Conservation (phyloP, 2,888 invertebrate species). For the Adelognathus sp. region DNA sequence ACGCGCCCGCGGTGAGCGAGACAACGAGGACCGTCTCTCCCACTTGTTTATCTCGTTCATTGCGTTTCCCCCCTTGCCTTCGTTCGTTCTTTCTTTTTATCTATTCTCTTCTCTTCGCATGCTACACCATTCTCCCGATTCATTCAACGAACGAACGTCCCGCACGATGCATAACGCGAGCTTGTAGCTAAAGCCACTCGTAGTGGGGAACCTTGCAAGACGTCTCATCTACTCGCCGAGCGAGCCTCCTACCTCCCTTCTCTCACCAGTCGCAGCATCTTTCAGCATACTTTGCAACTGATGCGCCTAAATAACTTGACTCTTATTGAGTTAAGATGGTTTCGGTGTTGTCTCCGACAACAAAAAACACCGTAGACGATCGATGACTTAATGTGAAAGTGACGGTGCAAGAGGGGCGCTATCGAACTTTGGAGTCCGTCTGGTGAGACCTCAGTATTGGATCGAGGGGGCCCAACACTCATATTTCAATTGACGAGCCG, state of each 20-base stretch:
- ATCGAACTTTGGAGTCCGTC: too few species aligned
- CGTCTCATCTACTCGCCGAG: conserved; percentile 49
- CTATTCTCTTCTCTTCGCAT: conserved; percentile 21
- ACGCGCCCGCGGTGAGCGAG: conserved; percentile 38
- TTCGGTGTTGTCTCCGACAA: conserved; percentile 11
- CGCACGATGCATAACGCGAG: conserved; percentile 61
- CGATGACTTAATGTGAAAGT: too few species aligned
- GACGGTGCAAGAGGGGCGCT: too few species aligned
- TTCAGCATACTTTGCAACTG: conserved; percentile 59
- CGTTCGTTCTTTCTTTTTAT: conserved; percentile 14
- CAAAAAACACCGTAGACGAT: too few species aligned
- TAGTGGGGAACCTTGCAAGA: conserved; percentile 31
- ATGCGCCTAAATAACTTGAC: conserved; percentile 69
- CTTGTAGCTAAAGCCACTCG: conserved; percentile 33
- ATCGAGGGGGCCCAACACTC: too few species aligned
- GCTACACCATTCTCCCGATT: conserved; percentile 35
- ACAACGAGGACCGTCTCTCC: conserved; percentile 48
- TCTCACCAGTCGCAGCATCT: conserved; percentile 53
- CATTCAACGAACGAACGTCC: conserved; percentile 60
- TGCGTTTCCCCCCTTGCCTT: conserved; percentile 35
- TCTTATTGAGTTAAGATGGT: conserved; percentile 72
- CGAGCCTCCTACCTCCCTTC: conserved; percentile 16
- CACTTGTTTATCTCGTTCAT: conserved; percentile 55
- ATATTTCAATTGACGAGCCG: too few species aligned
- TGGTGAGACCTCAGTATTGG: too few species aligned